Evolutionary conservation across 2,888 invertebrate genomes (phyloP), one percentile per base, ranked within the genome.

Genomic region (Dilophus febrilis): DNA sequence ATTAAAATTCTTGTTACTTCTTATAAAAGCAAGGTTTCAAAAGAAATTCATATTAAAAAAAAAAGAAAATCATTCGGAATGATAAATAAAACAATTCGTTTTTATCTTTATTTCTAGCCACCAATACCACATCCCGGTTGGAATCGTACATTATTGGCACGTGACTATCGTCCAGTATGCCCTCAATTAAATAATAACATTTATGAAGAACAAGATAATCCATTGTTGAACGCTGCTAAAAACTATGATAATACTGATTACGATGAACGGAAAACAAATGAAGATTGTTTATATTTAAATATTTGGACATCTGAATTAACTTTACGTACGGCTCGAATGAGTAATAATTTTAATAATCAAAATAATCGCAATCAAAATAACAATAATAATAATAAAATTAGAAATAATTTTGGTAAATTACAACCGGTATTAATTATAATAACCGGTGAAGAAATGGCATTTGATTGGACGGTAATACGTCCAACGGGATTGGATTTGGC

Each of bases 251-350:
- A 33, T 17, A 31, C 52, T 56, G n/a, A 36, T 49, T 33, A 40
- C 49, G 16, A 18, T 22, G 51, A 58, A 44, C 45, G 45, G 17
- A 40, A 45, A 34, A 57, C 56, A 35, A 48, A 51, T 35, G 87
- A 88, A 65, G 86, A 92, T 59, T 92, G 92, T 53, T 69, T 92
- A n/a, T 86, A 78, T 55, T 62, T 92, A 37, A 91, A 90, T 54
- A 76, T 92, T 45, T 92, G 90, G 87, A 75, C 81, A 3, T 83
- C 91, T 35, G 74, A 77, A 69, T 79, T 78, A 58, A 49, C 22
- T 6, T 22, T 22, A 8, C 22, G 22, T 22, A 22, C 22, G 8
- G 22, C 22, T 6, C 4, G 22, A 22, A 22, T 22, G 22, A 6
- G 5, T 6, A 22, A 22, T 22, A 6, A 6, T 22, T 6, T 6